A percentile compares a stretch with the other conserved stretches of the same genome.
Conservation (phyloP, 2,888 invertebrate species). For the Leptothorax acervorum region DNA sequence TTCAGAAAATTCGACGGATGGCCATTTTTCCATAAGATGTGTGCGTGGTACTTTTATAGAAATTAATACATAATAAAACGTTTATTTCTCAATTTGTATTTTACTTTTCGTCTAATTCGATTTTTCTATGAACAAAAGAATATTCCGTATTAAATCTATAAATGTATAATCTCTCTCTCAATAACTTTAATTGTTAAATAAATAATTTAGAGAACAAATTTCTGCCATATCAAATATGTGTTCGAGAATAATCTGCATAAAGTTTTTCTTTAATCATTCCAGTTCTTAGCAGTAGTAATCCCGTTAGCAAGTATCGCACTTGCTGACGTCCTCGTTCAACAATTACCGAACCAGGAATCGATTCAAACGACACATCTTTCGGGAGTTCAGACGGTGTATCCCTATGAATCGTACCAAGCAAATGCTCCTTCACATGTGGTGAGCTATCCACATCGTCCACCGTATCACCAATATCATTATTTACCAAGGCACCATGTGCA, state of each 20-base stretch:
- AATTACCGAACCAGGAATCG: background rate
- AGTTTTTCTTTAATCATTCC: conserved; percentile 24
- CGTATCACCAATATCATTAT: no score
- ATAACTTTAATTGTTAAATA: background rate
- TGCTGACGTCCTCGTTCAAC: conserved; percentile 72
- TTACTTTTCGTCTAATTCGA: background rate
- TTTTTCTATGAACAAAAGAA: background rate
- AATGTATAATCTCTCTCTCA: background rate
- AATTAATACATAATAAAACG: background rate
- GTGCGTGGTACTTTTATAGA: background rate
- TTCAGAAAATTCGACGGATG: no score
- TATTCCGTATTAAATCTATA: background rate
- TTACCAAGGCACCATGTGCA: no score
- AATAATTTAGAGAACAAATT: background rate
- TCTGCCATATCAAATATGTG: background rate
- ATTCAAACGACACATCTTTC: background rate
- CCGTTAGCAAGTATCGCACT: conserved; percentile 23
- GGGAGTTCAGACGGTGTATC: background rate
- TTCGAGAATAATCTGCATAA: background rate
- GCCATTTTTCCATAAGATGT: no score
- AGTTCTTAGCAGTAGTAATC: conserved; percentile 54
- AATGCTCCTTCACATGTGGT: no score
- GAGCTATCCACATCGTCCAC: no score
- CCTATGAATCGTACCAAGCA: background rate
- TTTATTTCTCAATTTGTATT: background rate